A percentile compares a stretch with the other conserved stretches of the same genome.
Conservation (phyloP, 2,797 vertebrate genomes). For the Trachops cirrhosus region DNA sequence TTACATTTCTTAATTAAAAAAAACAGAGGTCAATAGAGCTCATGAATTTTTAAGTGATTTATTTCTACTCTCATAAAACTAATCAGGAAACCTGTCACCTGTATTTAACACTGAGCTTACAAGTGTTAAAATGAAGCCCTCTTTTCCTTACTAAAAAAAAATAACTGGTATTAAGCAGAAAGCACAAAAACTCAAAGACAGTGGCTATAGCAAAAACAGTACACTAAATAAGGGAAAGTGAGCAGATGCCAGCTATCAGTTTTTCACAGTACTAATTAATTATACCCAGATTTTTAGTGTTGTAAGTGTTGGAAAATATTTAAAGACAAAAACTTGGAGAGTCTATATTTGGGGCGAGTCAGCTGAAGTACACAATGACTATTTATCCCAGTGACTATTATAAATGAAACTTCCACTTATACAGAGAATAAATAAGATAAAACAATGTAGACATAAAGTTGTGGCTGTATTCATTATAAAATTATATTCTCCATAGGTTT, state of each 20-base stretch:
- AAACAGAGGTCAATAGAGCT: neutral
- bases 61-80: neutral
- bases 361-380: slow-evolving; percentile 24
- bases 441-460: neutral
- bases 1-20: neutral
- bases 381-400: neutral
- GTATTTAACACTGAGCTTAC: neutral
- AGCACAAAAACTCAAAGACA: slow-evolving; percentile 26
- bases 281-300: slow-evolving; percentile 41
- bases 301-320: slow-evolving; percentile 53
- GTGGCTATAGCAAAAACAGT: neutral
- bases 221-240: slow-evolving; percentile 28
- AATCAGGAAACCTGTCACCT: slow-evolving; percentile 18
- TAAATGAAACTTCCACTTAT: slow-evolving; percentile 17
- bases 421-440: neutral
- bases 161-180: neutral
- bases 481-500: neutral
- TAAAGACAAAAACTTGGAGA: slow-evolving; percentile 58
- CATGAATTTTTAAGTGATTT: slow-evolving; percentile 35
- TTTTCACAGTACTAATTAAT: slow-evolving; percentile 36
- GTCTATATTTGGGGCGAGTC: slow-evolving; percentile 27
- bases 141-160: neutral
- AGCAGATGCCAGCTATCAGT: slow-evolving; percentile 45
- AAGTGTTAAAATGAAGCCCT: too few species aligned
- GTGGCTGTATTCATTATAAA: slow-evolving; percentile 20